phyloP scores from a whole-genome alignment of 2,888 invertebrate genomes.

The Alentia gelatinosa region DNA sequence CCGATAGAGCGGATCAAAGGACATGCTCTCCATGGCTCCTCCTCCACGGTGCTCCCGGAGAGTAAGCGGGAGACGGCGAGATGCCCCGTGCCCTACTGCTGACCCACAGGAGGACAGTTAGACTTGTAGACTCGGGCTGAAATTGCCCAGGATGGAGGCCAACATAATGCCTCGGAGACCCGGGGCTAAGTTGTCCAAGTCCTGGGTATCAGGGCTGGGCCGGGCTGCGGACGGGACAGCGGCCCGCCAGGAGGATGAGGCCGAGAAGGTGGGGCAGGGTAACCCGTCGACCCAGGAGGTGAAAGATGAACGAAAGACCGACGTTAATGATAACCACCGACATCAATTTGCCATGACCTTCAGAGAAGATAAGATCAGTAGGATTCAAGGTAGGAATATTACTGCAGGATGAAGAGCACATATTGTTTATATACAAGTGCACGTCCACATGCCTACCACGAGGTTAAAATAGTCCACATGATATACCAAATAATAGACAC shows the following conservation, averaged over 20 bases:
- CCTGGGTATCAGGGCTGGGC: too few species aligned
- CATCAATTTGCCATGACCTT: conserved; percentile 34
- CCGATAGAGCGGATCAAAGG: neutral
- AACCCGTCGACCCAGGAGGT: neutral
- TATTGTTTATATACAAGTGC: too few species aligned
- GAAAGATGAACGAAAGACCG: neutral
- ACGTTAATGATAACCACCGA: neutral
- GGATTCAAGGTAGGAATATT: conserved; percentile 35
- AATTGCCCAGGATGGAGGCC: neutral
- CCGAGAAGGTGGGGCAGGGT: neutral
- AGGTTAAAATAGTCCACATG: too few species aligned
- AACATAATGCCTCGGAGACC: too few species aligned
- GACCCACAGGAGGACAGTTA: neutral
- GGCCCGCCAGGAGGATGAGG: neutral
- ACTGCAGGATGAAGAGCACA: too few species aligned
- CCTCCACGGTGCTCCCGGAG: neutral
- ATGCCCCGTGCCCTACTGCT: neutral
- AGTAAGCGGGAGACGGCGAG: neutral
- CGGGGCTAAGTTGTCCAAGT: too few species aligned
- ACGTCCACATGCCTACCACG: too few species aligned
- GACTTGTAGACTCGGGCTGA: neutral
- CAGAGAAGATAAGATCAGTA: conserved; percentile 2
- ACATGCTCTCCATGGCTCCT: neutral
- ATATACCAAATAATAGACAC: too few species aligned
- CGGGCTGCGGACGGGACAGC: neutral